phyloP scores from a whole-genome alignment of 2,113 vertebrate genomes.

The Notarius lentiginosus region DNA sequence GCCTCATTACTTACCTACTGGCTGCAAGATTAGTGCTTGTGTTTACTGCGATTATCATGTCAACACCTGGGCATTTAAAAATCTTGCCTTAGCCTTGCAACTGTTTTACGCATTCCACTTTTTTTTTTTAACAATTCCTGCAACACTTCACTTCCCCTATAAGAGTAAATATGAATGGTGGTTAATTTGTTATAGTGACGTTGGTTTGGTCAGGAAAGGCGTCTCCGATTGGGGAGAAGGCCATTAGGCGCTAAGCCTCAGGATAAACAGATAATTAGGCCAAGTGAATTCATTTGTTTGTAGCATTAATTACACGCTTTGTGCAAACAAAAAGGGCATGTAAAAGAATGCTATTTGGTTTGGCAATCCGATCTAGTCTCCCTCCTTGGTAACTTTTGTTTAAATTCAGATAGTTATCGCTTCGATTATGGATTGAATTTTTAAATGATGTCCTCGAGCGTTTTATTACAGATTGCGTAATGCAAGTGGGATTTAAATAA shows the following conservation, averaged over 20 bases:
- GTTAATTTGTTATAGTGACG: constrained; percentile 23
- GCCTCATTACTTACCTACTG: constrained; percentile 44
- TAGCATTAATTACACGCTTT: constrained; percentile 61
- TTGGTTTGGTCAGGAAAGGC: constrained; percentile 26
- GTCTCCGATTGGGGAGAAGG: constrained; percentile 47
- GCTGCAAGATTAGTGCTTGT: constrained; percentile 48
- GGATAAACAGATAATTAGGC: constrained; percentile 60
- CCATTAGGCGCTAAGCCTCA: constrained; percentile 56
- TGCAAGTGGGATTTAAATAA: background rate
- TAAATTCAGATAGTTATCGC: background rate
- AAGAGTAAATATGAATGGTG: constrained; percentile 4
- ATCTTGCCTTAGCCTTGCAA: constrained; percentile 22
- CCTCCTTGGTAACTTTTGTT: constrained; percentile 2
- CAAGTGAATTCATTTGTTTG: constrained; percentile 62
- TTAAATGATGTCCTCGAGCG: background rate
- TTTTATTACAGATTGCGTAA: background rate
- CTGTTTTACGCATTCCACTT: background rate
- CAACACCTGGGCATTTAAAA: constrained; percentile 42
- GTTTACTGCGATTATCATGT: constrained; percentile 49
- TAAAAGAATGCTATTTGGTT: constrained; percentile 57
- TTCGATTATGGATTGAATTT: background rate
- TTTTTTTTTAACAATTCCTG: background rate
- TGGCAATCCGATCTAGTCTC: constrained; percentile 45
- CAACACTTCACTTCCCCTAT: background rate
- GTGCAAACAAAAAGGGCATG: constrained; percentile 55